phyloP scores from a whole-genome alignment of 2,888 invertebrate species.

The Polia nebulosa region DNA sequence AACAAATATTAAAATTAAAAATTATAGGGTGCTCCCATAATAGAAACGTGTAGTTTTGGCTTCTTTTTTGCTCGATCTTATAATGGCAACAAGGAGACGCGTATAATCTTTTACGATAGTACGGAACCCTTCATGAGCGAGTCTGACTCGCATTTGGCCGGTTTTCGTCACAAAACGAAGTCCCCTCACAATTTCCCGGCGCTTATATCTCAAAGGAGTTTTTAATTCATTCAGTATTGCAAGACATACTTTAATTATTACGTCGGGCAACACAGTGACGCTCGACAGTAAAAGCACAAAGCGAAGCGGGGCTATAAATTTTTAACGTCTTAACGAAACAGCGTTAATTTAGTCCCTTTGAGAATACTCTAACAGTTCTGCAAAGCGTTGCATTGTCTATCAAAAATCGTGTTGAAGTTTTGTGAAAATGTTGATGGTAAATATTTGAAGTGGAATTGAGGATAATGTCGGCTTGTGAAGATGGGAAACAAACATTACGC shows the following conservation, averaged over 20 bases:
- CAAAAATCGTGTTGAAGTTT: conserved; percentile 41
- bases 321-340: conserved; percentile 86
- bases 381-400: conserved; percentile 49
- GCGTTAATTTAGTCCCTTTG: conserved; percentile 81
- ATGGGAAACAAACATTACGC: background rate
- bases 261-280: conserved; percentile 63
- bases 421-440: conserved; percentile 6
- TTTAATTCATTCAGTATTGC: conserved; percentile 64
- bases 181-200: conserved; percentile 33
- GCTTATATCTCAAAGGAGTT: conserved; percentile 60
- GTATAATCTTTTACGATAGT: no score
- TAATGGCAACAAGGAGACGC: no score
- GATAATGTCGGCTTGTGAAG: background rate
- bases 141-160: no score
- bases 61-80: no score
- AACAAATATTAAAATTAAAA: no score
- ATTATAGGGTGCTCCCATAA: no score
- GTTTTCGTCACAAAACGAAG: conserved; percentile 30
- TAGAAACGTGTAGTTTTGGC: no score
- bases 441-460: conserved; percentile 29
- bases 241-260: conserved; percentile 72
- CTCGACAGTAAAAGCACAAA: conserved; percentile 83
- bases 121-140: no score
- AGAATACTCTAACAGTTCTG: conserved; percentile 52
- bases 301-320: conserved; percentile 81